Percentiles rank a stretch among this genome's conserved stretches.
phyloP scores from a whole-genome alignment of 2,113 vertebrate species.

The Atherinomorus stipes region DNA sequence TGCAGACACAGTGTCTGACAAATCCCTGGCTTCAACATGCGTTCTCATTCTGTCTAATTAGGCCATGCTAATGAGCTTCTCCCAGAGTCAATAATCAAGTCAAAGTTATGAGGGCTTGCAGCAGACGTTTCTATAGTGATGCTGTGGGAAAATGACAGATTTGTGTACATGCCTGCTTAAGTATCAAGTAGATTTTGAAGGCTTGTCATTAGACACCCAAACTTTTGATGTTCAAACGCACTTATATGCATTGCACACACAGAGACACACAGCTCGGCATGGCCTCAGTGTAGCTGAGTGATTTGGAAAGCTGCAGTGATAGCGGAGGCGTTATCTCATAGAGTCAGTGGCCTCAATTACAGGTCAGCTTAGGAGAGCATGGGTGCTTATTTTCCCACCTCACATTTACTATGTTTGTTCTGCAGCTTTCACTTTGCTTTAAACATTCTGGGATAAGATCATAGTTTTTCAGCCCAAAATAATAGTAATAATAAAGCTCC shows the following conservation, averaged over 20 bases:
- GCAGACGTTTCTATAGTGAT: constrained; percentile 48
- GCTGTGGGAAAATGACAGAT: constrained; percentile 50
- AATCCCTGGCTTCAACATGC: constrained; percentile 15
- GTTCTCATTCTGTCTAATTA: constrained; percentile 37
- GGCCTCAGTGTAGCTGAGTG: constrained; percentile 17
- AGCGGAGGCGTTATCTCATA: constrained; percentile 25
- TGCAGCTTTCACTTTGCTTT: neutral
- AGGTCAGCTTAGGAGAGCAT: constrained; percentile 35
- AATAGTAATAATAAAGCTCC: neutral
- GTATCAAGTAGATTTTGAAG: constrained; percentile 72
- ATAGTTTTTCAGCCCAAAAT: neutral
- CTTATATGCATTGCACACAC: neutral
- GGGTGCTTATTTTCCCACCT: constrained; percentile 4
- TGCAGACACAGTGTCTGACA: neutral
- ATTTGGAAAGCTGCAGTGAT: constrained; percentile 25
- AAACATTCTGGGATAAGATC: neutral
- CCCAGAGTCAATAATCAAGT: constrained; percentile 17
- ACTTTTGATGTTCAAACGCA: constrained; percentile 66
- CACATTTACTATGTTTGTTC: neutral
- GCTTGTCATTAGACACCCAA: constrained; percentile 25
- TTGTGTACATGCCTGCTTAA: constrained; percentile 72
- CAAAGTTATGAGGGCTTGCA: constrained; percentile 45
- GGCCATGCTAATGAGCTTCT: constrained; percentile 34
- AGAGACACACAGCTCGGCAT: neutral
- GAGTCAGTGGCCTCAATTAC: constrained; percentile 12